Conservation (phyloP, 2,888 invertebrate genomes). For the Dysmachus trigonus region DNA sequence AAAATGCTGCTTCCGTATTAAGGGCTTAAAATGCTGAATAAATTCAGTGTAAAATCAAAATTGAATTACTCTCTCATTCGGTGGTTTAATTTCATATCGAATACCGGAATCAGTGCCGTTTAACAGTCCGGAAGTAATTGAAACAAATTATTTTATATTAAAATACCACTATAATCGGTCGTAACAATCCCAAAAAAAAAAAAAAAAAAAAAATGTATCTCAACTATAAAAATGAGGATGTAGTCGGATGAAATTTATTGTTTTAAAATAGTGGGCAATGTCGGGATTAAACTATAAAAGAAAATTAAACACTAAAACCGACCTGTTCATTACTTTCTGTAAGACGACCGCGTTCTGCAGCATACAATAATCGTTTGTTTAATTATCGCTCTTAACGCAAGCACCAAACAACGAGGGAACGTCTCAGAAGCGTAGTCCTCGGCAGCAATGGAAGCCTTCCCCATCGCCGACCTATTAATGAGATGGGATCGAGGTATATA, state of each 20-base stretch:
- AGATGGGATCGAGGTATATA: slow-evolving; percentile 18
- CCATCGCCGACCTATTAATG: slow-evolving; percentile 6
- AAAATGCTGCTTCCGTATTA: neutral
- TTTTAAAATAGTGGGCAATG: neutral
- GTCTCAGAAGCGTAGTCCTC: neutral
- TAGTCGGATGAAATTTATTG: neutral
- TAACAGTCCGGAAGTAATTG: neutral
- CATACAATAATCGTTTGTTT: neutral
- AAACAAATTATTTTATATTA: neutral
- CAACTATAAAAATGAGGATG: neutral
- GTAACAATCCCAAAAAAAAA: neutral
- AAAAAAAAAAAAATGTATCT: too few species aligned
- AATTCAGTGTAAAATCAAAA: neutral
- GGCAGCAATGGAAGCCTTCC: neutral
- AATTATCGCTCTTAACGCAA: neutral
- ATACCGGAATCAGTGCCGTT: neutral
- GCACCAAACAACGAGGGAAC: neutral
- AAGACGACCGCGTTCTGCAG: neutral
- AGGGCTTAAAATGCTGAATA: neutral
- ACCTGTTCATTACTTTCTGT: neutral
- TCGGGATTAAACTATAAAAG: neutral
- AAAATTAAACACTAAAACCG: neutral
- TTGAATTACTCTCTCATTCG: neutral
- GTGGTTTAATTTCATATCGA: neutral
- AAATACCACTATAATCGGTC: neutral